These are phyloP conservation scores for Hydrozoanthus tunicans DNA, from an alignment of 64 coral and sea anemone genomes.

Conservation along the genomic window DNA sequence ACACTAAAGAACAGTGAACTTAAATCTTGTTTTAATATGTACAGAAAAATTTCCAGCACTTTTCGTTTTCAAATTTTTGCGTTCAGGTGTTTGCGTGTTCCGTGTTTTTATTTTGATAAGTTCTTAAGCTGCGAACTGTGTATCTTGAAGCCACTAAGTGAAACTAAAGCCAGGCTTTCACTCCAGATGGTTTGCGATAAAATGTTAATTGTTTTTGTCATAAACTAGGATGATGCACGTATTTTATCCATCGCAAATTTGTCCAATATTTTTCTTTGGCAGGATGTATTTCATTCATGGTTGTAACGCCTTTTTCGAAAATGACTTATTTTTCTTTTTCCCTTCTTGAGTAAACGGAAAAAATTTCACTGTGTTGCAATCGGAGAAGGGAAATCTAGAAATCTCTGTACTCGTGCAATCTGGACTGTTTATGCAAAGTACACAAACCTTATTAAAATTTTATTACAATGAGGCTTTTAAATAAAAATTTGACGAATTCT, in stretches of 20 bases:
- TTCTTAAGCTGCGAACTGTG: neutral
- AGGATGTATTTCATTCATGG: neutral
- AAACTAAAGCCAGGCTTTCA: neutral
- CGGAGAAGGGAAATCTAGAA: neutral
- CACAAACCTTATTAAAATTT: conserved; percentile 44
- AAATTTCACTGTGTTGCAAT: neutral
- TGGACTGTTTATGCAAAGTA: conserved; percentile 41
- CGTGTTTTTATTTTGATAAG: neutral
- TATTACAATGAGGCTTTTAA: conserved; percentile 49
- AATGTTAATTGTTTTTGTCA: conserved; percentile 61
- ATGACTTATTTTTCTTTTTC: neutral
- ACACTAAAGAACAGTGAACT: no score
- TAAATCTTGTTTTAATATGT: no score
- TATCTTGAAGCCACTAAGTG: neutral
- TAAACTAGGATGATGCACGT: conserved; percentile 28
- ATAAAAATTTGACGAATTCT: conserved; percentile 34
- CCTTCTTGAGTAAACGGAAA: neutral
- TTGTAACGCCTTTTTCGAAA: neutral
- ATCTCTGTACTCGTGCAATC: neutral
- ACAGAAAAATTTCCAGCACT: neutral
- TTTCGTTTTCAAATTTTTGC: neutral
- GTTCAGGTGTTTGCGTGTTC: neutral
- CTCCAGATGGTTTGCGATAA: conserved; percentile 16
- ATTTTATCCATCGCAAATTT: conserved; percentile 12
- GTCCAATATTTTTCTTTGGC: neutral